A percentile compares a stretch with the other conserved stretches of the same genome.
Evolutionary conservation across 1,140 invertebrate species (phyloP).

Genomic region (Drosophila nebulosa): DNA sequence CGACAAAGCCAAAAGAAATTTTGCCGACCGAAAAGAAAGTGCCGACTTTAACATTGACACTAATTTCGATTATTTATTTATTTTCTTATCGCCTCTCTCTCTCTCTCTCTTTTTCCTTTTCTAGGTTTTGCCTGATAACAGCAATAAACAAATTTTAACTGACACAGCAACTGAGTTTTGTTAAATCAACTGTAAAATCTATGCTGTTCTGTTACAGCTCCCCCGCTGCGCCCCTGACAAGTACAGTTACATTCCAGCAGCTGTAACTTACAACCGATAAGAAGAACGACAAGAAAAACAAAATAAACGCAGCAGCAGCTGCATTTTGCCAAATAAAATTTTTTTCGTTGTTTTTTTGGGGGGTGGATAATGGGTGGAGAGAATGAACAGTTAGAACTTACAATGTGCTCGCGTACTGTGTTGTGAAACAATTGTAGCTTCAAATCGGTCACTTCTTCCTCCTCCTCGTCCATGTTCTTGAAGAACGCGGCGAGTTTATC

Average conservation of each 20-base stretch:
- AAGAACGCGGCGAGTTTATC: constrained; percentile 58
- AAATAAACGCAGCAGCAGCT: constrained; percentile 26
- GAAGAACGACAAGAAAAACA: constrained; percentile 1
- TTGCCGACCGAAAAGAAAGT: constrained; percentile 44
- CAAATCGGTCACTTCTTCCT: constrained; percentile 87
- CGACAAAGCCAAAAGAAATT: background rate
- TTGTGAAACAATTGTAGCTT: constrained; percentile 95
- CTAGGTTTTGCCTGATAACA: constrained; percentile 40
- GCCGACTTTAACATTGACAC: constrained; percentile 15
- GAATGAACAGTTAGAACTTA: constrained; percentile 83
- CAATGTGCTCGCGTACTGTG: constrained; percentile 95
- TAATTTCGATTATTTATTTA: background rate
- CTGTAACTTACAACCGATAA: background rate
- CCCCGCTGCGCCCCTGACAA: background rate
- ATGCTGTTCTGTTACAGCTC: background rate
- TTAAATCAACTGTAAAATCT: constrained; percentile 21
- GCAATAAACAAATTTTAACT: constrained; percentile 50
- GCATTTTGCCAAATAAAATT: background rate
- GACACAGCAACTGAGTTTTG: constrained; percentile 23
- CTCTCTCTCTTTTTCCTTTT: background rate
- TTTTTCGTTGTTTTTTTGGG: constrained; percentile 11
- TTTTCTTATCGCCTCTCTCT: background rate
- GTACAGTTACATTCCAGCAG: constrained; percentile 31
- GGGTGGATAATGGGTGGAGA: constrained; percentile 3
- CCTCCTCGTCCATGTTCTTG: constrained; percentile 80